Percentiles rank a stretch among this genome's conserved stretches.
These are phyloP conservation scores for Malurus alboscapulatus DNA, from an alignment of 2,113 vertebrate genomes.

Conservation along the genomic window DNA sequence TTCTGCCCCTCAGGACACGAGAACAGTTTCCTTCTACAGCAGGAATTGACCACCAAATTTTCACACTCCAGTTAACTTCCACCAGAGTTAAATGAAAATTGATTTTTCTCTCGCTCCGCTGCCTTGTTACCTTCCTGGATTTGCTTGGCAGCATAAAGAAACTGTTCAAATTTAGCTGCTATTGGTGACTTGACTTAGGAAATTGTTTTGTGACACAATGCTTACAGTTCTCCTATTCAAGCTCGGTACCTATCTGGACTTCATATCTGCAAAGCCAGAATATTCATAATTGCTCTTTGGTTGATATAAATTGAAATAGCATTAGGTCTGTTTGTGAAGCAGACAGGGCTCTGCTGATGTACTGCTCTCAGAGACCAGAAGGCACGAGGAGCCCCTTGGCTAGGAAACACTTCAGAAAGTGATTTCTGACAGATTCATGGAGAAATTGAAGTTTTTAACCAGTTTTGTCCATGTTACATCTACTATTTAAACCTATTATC, in stretches of 20 bases:
- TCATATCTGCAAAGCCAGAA: background rate
- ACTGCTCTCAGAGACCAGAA: background rate
- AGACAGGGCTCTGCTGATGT: background rate
- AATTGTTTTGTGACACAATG: background rate
- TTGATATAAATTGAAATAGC: background rate
- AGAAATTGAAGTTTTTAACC: background rate
- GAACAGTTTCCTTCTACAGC: background rate
- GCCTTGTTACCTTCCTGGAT: background rate
- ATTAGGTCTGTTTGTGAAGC: background rate
- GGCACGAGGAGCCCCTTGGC: background rate
- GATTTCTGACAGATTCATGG: background rate
- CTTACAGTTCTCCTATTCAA: background rate
- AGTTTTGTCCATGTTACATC: background rate
- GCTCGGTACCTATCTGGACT: background rate
- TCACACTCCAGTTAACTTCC: conserved; percentile 12
- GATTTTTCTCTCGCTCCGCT: background rate
- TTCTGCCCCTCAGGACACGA: background rate
- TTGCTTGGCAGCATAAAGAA: background rate
- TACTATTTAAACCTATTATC: background rate
- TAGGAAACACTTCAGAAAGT: background rate
- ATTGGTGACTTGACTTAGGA: background rate
- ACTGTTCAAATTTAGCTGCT: background rate
- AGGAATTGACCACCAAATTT: background rate
- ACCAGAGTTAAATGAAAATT: conserved; percentile 15
- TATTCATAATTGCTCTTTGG: background rate